Evolutionary conservation across 2,113 vertebrate species (phyloP).

Genomic region (Xiphophorus couchianus): DNA sequence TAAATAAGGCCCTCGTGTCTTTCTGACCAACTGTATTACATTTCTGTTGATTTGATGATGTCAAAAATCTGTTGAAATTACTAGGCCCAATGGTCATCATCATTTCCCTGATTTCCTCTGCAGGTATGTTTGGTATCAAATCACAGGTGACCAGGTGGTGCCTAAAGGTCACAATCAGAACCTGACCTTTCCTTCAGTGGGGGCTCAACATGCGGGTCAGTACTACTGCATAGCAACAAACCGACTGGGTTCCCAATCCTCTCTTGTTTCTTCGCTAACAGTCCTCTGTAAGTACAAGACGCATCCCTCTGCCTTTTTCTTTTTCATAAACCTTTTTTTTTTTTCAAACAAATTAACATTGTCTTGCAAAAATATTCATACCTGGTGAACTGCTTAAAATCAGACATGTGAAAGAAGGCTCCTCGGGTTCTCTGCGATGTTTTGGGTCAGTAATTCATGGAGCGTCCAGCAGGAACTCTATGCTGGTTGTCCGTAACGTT

Average conservation of each 20-base stretch:
- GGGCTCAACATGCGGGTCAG: slow-evolving; percentile 73
- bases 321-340: not conserved
- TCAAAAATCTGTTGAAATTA: too few species aligned
- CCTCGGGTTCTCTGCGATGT: too few species aligned
- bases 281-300: slow-evolving; percentile 77
- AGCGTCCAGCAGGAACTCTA: too few species aligned
- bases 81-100: not conserved
- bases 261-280: slow-evolving; percentile 57
- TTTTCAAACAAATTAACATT: not conserved
- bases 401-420: too few species aligned
- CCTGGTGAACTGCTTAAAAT: too few species aligned
- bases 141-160: slow-evolving; percentile 70
- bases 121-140: slow-evolving; percentile 77
- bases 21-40: too few species aligned
- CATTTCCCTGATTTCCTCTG: not conserved
- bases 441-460: too few species aligned
- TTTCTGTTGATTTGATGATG: too few species aligned
- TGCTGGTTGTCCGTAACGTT: too few species aligned
- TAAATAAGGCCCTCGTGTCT: too few species aligned
- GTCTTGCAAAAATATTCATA: too few species aligned
- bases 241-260: slow-evolving; percentile 71
- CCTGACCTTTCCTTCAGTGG: slow-evolving; percentile 70
- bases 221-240: slow-evolving; percentile 80
- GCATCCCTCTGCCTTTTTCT: not conserved
- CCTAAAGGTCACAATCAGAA: slow-evolving; percentile 70